phyloP scores from a whole-genome alignment of 2,797 vertebrate genomes.

The Xenops minutus region DNA sequence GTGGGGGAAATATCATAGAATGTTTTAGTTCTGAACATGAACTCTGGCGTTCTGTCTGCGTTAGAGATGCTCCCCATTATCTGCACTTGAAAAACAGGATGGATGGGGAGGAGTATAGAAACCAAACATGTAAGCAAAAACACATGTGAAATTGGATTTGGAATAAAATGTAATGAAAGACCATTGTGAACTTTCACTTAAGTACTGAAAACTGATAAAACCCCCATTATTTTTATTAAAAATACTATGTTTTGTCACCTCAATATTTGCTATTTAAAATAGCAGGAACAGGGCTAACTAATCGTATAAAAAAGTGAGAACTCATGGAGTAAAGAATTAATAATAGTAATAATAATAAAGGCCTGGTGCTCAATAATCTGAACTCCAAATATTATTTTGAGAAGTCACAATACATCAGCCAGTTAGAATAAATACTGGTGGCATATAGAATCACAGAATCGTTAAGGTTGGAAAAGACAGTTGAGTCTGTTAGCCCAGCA shows the following conservation, averaged over 20 bases:
- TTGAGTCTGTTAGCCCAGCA: not conserved
- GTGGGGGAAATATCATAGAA: not conserved
- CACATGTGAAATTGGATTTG: not conserved
- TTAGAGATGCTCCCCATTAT: not conserved
- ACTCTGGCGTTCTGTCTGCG: not conserved
- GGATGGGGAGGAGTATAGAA: not conserved
- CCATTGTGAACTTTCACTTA: not conserved
- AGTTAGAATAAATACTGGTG: not conserved
- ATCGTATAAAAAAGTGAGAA: not conserved
- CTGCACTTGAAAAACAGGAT: not conserved
- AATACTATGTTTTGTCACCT: not conserved
- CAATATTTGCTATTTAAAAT: not conserved
- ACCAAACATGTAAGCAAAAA: not conserved
- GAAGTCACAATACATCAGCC: not conserved
- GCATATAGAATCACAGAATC: not conserved
- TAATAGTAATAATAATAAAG: not conserved
- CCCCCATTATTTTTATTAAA: not conserved
- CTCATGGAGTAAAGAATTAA: not conserved
- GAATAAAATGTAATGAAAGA: not conserved
- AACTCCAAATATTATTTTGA: not conserved
- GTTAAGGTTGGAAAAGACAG: not conserved
- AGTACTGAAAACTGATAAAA: not conserved
- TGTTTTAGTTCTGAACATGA: not conserved
- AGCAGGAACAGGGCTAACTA: not conserved
- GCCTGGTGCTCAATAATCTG: not conserved